Percentiles rank a stretch among this genome's conserved stretches.
Evolutionary conservation across 2,888 invertebrate genomes (phyloP).

Genomic region (Diplolepis rosae): DNA sequence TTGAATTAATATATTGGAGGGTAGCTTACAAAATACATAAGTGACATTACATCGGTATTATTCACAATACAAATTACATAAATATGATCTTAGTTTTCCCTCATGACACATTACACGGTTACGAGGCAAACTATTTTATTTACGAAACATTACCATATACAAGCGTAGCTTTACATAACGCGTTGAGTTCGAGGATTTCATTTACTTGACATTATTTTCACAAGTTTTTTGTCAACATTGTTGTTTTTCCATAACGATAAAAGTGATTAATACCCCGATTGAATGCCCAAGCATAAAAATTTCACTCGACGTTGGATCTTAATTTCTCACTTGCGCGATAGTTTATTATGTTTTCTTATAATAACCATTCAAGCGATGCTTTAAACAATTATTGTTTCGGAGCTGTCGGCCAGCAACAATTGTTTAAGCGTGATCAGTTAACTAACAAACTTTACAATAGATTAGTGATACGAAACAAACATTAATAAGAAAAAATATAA

Average conservation of each 20-base stretch:
- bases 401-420: slow-evolving; percentile 8
- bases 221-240: slow-evolving; percentile 14
- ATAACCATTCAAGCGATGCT: slow-evolving; percentile 17
- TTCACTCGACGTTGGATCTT: neutral
- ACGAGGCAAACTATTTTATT: slow-evolving; percentile 70
- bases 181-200: slow-evolving; percentile 45
- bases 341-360: neutral
- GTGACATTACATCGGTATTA: slow-evolving; percentile 56
- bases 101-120: slow-evolving; percentile 58
- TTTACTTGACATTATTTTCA: slow-evolving; percentile 16
- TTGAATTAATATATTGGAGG: slow-evolving; percentile 54
- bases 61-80: slow-evolving; percentile 57
- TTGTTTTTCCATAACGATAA: slow-evolving; percentile 3
- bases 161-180: slow-evolving; percentile 64
- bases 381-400: slow-evolving; percentile 31
- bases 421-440: slow-evolving; percentile 12
- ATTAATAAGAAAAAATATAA: slow-evolving; percentile 9
- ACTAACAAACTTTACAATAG: slow-evolving; percentile 18
- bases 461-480: slow-evolving; percentile 19
- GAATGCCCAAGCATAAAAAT: slow-evolving; percentile 2
- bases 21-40: slow-evolving; percentile 62
- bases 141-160: slow-evolving; percentile 68
- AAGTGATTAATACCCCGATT: neutral
- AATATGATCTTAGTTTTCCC: slow-evolving; percentile 45
- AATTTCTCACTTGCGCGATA: slow-evolving; percentile 1